These are phyloP conservation scores for Dunckerocampus dactyliophorus DNA, from an alignment of 2,113 vertebrate species.

Conservation along the genomic window DNA sequence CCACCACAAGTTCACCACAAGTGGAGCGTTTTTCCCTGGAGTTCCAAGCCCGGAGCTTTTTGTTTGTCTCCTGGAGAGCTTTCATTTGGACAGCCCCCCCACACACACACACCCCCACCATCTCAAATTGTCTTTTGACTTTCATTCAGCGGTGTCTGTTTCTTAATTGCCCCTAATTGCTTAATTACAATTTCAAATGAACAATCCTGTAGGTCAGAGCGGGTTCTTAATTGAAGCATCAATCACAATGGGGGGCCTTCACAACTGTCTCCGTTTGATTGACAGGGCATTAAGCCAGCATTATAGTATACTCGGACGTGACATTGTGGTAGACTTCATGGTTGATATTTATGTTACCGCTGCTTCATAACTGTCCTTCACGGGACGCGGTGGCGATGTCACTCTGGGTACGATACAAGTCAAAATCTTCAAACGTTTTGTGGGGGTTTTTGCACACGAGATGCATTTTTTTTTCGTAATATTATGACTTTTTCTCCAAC, in stretches of 20 bases:
- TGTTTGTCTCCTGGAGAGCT: constrained; percentile 45
- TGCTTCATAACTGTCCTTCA: constrained; percentile 46
- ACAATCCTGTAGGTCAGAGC: constrained; percentile 76
- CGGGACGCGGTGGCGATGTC: constrained; percentile 34
- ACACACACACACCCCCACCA: constrained; percentile 2
- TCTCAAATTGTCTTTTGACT: constrained; percentile 72
- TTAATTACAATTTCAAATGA: constrained; percentile 79
- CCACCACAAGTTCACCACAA: constrained; percentile 60
- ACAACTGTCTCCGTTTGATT: constrained; percentile 66
- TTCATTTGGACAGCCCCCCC: constrained; percentile 58
- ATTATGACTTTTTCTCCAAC: no score
- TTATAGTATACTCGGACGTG: constrained; percentile 61
- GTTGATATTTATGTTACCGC: constrained; percentile 31
- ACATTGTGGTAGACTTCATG: constrained; percentile 61
- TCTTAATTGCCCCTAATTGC: constrained; percentile 79
- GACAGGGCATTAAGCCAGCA: constrained; percentile 70
- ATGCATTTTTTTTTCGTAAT: neutral
- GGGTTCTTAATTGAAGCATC: constrained; percentile 76
- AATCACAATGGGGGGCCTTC: constrained; percentile 68
- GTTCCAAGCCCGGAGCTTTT: constrained; percentile 45
- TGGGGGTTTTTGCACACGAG: neutral
- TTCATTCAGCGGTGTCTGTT: constrained; percentile 68
- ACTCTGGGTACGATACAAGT: neutral
- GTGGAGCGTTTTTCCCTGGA: constrained; percentile 47
- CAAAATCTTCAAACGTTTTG: neutral